Evolutionary conservation across 2,797 vertebrate species (phyloP), one percentile per base, ranked within the genome.

Genomic region (Gobionotothen gibberifrons): DNA sequence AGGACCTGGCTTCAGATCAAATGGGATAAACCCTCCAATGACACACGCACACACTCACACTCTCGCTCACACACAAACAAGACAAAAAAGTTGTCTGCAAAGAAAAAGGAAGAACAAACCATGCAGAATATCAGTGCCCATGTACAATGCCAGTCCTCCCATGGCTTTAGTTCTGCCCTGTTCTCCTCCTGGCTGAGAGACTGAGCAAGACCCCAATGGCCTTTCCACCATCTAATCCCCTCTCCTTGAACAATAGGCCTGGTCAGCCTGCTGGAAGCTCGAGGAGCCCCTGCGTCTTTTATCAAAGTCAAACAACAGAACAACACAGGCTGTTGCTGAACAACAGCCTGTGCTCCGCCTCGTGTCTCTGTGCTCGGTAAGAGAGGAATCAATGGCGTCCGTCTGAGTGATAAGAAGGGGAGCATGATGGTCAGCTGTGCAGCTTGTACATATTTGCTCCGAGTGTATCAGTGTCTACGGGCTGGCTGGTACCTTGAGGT

Each of bases 181-280:
- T 79, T 85, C 72, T 81, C 70, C 64, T 82, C 61, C 60, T 75
- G 70, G 82, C 74, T 73, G 52, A 61, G 80, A 91, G 85, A 74
- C 53, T 81, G 85, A 89, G 72, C 72, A 74, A 79, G 79, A 82
- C 76, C 74, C 51, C 46, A 71, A 76, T 78, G 74, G 47, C 69
- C 67, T 57, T 39, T 81, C 40, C 72, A 86, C 59, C 67, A 60
- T 86, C 72, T 85, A 87, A 90, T 90, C 83, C 81, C 49, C 60
- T 82, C 76, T 85, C 60, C 72, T 83, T 73, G 65, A 88, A 92
- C 90, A 91, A 91, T 60, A 61, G 75, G 65, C 40, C 78, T 77
- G 87, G 72, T 87, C 84, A 85, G 74, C 67, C 79, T 57, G 69
- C 62, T 48, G 66, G 73, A 83, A 57, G 82, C 16, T 0, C 15